These are phyloP conservation scores for Apodemia mormo DNA, from an alignment of 2,888 invertebrate genomes.

Conservation along the genomic window DNA sequence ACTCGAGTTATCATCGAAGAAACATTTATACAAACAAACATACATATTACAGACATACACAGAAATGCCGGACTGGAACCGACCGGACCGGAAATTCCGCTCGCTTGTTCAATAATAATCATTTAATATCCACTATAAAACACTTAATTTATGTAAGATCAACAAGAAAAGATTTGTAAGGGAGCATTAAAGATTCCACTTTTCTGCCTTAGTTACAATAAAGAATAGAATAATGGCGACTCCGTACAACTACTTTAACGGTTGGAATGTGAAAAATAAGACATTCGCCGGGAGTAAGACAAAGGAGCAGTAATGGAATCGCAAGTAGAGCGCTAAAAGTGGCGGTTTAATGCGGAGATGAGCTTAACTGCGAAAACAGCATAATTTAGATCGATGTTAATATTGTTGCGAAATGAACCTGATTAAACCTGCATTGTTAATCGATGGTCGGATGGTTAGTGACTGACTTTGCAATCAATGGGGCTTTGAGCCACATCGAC, in stretches of 20 bases:
- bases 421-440: neutral
- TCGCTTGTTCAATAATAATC: too few species aligned
- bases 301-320: conserved; percentile 19
- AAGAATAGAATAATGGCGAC: conserved; percentile 21
- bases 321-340: conserved; percentile 9
- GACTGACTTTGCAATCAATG: too few species aligned
- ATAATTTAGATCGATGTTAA: neutral
- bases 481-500: too few species aligned
- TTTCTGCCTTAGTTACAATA: conserved; percentile 21
- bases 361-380: neutral
- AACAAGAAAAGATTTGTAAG: neutral
- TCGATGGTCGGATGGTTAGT: too few species aligned
- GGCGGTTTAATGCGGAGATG: neutral
- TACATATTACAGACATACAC: too few species aligned
- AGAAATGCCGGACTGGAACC: too few species aligned
- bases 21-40: too few species aligned
- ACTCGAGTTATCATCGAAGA: too few species aligned
- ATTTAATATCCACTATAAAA: too few species aligned
- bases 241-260: conserved; percentile 19
- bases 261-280: conserved; percentile 23
- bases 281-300: conserved; percentile 11
- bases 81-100: too few species aligned
- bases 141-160: too few species aligned
- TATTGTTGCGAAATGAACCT: neutral
- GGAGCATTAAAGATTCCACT: conserved; percentile 22